Conservation (phyloP, 2,113 vertebrate species). For the Polypterus bichir region DNA sequence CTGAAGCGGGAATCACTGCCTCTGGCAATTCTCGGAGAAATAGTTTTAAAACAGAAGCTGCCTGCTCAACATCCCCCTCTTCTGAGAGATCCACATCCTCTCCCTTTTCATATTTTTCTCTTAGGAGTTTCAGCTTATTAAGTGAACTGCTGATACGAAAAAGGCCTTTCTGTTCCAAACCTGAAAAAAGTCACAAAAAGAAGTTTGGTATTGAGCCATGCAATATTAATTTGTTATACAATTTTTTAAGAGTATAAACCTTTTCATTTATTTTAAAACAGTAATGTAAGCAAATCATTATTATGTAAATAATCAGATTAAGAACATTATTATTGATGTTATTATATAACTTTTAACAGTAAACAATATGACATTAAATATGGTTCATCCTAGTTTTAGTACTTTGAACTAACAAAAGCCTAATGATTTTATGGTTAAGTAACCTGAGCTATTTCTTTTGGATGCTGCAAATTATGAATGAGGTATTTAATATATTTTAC, state of each 20-base stretch:
- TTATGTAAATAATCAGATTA: slow-evolving; percentile 1
- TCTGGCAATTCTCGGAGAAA: slow-evolving; percentile 62
- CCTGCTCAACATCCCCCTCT: slow-evolving; percentile 52
- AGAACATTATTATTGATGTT: background rate
- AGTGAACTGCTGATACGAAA: slow-evolving; percentile 55
- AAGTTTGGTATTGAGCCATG: too few species aligned
- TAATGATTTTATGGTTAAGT: too few species aligned
- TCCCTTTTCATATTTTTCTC: slow-evolving; percentile 46
- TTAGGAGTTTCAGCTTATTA: slow-evolving; percentile 42
- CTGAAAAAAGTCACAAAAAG: slow-evolving; percentile 23
- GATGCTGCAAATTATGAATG: too few species aligned
- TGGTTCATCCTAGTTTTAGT: background rate
- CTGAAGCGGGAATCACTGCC: slow-evolving; percentile 47
- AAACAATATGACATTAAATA: background rate
- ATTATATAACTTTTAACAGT: background rate
- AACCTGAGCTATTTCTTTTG: too few species aligned
- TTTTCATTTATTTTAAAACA: too few species aligned
- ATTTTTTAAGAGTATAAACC: too few species aligned
- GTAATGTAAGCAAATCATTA: too few species aligned
- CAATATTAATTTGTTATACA: too few species aligned
- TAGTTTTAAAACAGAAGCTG: slow-evolving; percentile 62
- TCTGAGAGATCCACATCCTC: slow-evolving; percentile 43
- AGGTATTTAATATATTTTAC: too few species aligned
- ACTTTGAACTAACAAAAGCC: background rate
- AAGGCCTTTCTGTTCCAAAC: slow-evolving; percentile 48